Evolutionary conservation across 2,113 vertebrate species (phyloP).

Genomic region (Promerops cafer): DNA sequence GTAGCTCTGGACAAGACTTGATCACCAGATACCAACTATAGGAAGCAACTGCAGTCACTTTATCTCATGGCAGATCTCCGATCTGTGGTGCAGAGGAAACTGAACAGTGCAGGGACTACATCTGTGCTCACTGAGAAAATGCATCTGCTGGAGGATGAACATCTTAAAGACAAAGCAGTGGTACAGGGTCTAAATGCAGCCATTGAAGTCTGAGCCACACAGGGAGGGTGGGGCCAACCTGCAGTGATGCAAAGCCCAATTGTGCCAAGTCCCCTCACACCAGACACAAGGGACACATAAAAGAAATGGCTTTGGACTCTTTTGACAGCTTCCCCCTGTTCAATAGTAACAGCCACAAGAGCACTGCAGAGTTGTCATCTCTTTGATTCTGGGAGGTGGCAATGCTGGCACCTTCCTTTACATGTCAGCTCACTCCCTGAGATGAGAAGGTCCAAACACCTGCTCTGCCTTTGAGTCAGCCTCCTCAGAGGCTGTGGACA

Average conservation of each 20-base stretch:
- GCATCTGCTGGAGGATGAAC: background rate
- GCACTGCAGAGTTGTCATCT: background rate
- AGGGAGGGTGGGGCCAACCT: accelerated
- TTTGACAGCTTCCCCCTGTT: background rate
- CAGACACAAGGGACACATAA: background rate
- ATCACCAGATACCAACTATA: background rate
- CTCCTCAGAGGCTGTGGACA: background rate
- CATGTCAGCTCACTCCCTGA: background rate
- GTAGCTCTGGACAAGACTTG: background rate
- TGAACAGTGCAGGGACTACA: background rate
- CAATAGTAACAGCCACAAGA: background rate
- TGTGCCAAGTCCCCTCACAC: background rate
- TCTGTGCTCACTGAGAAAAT: background rate
- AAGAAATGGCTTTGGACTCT: background rate
- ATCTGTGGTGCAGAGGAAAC: background rate
- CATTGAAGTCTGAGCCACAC: background rate
- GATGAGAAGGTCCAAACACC: background rate
- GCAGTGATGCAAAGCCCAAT: background rate
- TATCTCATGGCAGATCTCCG: conserved; percentile 17
- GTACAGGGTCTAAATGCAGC: background rate
- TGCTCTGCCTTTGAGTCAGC: background rate
- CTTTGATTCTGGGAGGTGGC: background rate
- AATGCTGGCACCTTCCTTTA: background rate
- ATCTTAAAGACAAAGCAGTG: background rate
- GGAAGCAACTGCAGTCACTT: background rate